Evolutionary conservation across 2,888 invertebrate species (phyloP), one percentile per base, ranked within the genome.

Genomic region (Notodonta dromedarius): DNA sequence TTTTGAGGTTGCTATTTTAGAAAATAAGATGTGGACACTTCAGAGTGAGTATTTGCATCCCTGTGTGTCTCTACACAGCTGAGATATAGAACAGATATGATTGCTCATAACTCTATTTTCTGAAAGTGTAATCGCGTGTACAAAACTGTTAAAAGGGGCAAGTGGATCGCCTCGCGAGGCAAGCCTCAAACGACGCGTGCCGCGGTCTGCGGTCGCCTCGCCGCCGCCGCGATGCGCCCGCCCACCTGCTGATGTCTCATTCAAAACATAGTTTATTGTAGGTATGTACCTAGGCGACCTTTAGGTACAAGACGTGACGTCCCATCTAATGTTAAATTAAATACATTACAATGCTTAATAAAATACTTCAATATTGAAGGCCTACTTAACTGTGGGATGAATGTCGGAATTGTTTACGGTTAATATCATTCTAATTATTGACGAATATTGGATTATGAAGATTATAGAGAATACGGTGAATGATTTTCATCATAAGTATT

Each of bases 141-240:
- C 3, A 46, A 46, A 46, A 1, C n/a, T 1, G 46, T 13, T 11
- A n/a, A 46, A 13, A 46, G n/a, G 2, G n/a, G 46, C n/a, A 46
- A 46, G 46, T 46, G 46, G 13, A 42, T 24, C n/a, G 48, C 48
- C 59, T 59, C 56, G 59, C 52, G 66, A 73, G 63, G 59, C 67
- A 62, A 62, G 56, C 62, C 61, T 60, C 61, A 69, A 32, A 52
- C 63, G 73, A 70, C 90, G 84, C 90, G 90, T 89, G 91, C 87
- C 81, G 88, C 73, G 89, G 89, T 88, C 74, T 89, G 91, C 78
- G 90, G 91, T 82, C 64, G 63, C 51, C 56, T 74, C 24, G 24
- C 24, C 24, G 24, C 66, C 66, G 58, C 51, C 14, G 44, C 56
- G 59, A 57, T 48, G 46, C 53, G 54, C 57, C 63, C 60, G 57